Percentiles rank a stretch among this genome's conserved stretches.
Conservation (phyloP, 2,797 vertebrate genomes). For the Spinus pinus region DNA sequence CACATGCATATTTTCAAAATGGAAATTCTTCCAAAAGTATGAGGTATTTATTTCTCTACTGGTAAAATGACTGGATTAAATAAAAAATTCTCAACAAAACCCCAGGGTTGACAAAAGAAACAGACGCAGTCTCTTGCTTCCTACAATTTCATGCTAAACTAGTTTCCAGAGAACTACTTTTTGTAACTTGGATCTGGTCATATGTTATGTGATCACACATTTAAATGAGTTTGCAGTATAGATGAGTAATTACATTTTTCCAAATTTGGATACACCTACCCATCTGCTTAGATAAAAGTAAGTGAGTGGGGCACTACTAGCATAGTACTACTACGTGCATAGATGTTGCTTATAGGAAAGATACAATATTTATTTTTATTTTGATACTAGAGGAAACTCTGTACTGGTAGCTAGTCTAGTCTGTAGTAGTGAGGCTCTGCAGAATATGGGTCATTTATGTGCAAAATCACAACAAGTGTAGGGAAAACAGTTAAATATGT, state of each 20-base stretch:
- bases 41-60: background rate
- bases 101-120: background rate
- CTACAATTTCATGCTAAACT: background rate
- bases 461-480: background rate
- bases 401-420: background rate
- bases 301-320: background rate
- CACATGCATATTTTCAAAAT: background rate
- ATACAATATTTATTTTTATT: background rate
- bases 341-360: background rate
- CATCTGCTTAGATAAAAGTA: background rate
- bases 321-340: background rate
- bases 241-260: conserved; percentile 12
- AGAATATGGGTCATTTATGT: background rate
- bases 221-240: background rate
- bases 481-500: background rate
- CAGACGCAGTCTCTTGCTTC: background rate
- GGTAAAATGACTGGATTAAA: background rate
- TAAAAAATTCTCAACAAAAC: background rate
- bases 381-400: background rate
- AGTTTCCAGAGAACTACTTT: background rate
- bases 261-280: conserved; percentile 9
- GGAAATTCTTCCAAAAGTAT: background rate
- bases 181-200: background rate
- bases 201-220: conserved; percentile 28
- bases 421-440: background rate